phyloP scores from a whole-genome alignment of 2,113 vertebrate species.

The Siphamia tubifer region DNA sequence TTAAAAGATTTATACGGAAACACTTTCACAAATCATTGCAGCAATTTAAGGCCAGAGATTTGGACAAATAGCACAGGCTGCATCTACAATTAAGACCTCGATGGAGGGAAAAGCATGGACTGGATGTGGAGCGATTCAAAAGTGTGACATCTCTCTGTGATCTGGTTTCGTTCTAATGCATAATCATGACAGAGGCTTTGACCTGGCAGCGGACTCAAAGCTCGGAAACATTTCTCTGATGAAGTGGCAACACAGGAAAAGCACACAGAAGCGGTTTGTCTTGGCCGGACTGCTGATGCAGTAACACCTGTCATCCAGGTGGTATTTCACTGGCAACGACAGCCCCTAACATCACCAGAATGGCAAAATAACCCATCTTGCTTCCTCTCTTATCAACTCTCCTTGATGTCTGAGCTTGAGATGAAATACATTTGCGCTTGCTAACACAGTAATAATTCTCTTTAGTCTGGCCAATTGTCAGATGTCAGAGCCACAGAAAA shows the following conservation, averaged over 20 bases:
- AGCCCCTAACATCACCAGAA: not conserved
- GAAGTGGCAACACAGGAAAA: conserved; percentile 20
- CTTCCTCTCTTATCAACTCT: not conserved
- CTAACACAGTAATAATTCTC: conserved; percentile 24
- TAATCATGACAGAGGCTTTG: conserved; percentile 26
- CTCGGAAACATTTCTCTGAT: conserved; percentile 20
- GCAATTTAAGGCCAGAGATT: conserved; percentile 24
- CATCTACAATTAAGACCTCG: conserved; percentile 33
- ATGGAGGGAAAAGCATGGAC: not conserved
- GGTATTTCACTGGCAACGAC: conserved; percentile 3
- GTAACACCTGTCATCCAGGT: conserved; percentile 39
- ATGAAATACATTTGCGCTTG: conserved; percentile 23
- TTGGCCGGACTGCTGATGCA: conserved; percentile 23
- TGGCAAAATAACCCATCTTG: not conserved
- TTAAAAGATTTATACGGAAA: conserved; percentile 52
- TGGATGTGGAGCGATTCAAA: not conserved
- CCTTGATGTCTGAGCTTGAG: conserved; percentile 13
- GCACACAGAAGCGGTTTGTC: conserved; percentile 26
- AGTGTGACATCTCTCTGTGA: conserved; percentile 14
- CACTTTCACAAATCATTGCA: conserved; percentile 25
- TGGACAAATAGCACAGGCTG: conserved; percentile 26
- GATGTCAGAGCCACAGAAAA: conserved; percentile 23
- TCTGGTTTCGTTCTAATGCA: conserved; percentile 26
- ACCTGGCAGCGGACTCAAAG: conserved; percentile 46
- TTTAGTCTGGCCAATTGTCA: conserved; percentile 40